Evolutionary conservation across 2,888 invertebrate genomes (phyloP), one percentile per base, ranked within the genome.

Genomic region (Cabera pusaria): DNA sequence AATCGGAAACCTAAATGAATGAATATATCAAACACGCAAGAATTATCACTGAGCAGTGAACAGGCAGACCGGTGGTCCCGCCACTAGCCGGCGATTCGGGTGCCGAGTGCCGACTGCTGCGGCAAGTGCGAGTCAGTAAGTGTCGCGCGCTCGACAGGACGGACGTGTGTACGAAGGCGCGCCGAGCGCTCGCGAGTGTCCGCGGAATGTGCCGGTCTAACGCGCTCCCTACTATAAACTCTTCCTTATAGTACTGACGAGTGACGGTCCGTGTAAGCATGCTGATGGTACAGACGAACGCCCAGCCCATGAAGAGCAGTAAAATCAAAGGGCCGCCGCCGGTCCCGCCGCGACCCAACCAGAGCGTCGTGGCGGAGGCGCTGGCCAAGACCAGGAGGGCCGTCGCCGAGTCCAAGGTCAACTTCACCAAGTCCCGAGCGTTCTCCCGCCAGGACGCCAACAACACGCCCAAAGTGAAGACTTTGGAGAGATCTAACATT

Each of bases 331-430:
- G 93, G 44, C 93, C 93, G 51, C 95, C 95, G 55, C 95, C 95
- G 60, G 95, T 95, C 53, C 95, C 95, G 39, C 95, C 95, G 54
- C 90, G 95, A 62, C 95, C 95, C 38, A 93, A 93, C 74, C 92
- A 93, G 66, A 93, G 91, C 62, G 90, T 93, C 64, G 93, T 93
- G 35, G 93, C 93, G 35, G 93, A 93, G 79, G 93, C 94, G 36
- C 84, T 94, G 50, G 93, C 94, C 44, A 93, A 93, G 78, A 90
- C 91, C 34, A 86, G 91, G 59, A 90, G 84, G 72, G 87, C 88
- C 36, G 88, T 89, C 34, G 84, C 88, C 35, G 89, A 89, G 35
- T 88, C 89, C 6, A 85, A 87, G 58, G 78, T 75, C 43, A 83
- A 66, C 58, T 65, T 86, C 39, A 67, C 82, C n/a, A 87, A 84